Evolutionary conservation across 2,888 invertebrate species (phyloP), one percentile per base, ranked within the genome.

Genomic region (Holacanthella duospinosa): DNA sequence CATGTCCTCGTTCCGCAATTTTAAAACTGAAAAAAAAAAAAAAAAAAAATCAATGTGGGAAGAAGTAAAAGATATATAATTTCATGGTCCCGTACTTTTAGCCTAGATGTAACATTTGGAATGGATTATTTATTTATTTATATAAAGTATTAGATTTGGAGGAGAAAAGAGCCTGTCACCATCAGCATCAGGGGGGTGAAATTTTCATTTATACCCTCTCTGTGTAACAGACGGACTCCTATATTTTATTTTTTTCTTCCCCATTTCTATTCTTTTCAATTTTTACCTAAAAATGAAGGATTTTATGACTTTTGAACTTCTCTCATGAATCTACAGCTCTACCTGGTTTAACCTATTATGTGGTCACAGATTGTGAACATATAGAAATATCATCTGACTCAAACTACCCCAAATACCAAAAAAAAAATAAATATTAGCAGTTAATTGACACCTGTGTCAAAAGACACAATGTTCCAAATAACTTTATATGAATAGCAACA

Each of bases 1-100:
- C 26, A 53, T 43, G 43, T n/a, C 21, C 36, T 55, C 29, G 29
- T 26, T 61, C 55, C 58, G 58, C 58, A 58, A n/a, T 36, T 58
- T 53, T 53, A 53, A 53, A 53, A 53, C 24, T 53, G 54, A 53
- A 65, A 65, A 65, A 65, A 65, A 61, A n/a, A n/a, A n/a, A n/a
- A n/a, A n/a, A n/a, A n/a, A n/a, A n/a, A n/a, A n/a, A n/a, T n/a
- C n/a, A n/a, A n/a, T n/a, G n/a, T n/a, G n/a, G n/a, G n/a, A 59
- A 43, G 60, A 56, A 59, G 43, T 27, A 59, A 60, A 63, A 60
- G 61, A 63, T 59, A 61, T 29, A 54, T 60, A 62, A 66, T 66
- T 66, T 64, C 62, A 64, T 60, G 62, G 63, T 29, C 60, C 26
- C 55, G 61, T 29, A 62, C 44, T 54, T 55, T 48, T 48, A 25